These are phyloP conservation scores for Thysanoteuthis rhombus DNA, from an alignment of 2,888 invertebrate species.

Conservation along the genomic window DNA sequence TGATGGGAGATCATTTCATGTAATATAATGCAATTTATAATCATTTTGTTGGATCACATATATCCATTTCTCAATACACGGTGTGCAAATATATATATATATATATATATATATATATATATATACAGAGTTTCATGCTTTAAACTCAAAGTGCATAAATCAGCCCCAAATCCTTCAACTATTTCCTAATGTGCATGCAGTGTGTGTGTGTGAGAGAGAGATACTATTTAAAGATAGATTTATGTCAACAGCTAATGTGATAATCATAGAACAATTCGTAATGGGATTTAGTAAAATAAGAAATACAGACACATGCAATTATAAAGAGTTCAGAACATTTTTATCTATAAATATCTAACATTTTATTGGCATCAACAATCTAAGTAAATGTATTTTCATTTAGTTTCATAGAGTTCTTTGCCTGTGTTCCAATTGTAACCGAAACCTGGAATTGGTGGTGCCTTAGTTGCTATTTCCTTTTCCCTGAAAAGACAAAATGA, in stretches of 20 bases:
- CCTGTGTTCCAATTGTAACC: slow-evolving; percentile 24
- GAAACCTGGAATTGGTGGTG: slow-evolving; percentile 22
- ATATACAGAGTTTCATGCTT: too few relatives aligned
- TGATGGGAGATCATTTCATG: too few relatives aligned
- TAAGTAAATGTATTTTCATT: not conserved
- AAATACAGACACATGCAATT: not conserved
- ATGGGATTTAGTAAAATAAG: not conserved
- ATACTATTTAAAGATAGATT: not conserved
- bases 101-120: too few relatives aligned
- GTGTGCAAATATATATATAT: too few relatives aligned
- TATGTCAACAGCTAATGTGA: not conserved
- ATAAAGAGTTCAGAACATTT: not conserved
- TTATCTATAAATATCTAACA: not conserved
- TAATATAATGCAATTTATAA: too few relatives aligned
- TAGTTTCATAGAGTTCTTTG: not conserved
- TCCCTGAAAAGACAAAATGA: not conserved
- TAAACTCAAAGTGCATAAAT: too few relatives aligned
- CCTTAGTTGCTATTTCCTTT: not conserved
- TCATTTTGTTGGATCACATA: too few relatives aligned
- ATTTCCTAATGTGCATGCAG: too few relatives aligned
- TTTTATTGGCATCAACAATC: not conserved
- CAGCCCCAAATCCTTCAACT: too few relatives aligned
- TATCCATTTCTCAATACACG: too few relatives aligned
- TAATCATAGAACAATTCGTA: not conserved
- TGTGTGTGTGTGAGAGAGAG: too few relatives aligned